phyloP scores from a whole-genome alignment of 1,140 invertebrate species.

The Drosophila athabasca region DNA sequence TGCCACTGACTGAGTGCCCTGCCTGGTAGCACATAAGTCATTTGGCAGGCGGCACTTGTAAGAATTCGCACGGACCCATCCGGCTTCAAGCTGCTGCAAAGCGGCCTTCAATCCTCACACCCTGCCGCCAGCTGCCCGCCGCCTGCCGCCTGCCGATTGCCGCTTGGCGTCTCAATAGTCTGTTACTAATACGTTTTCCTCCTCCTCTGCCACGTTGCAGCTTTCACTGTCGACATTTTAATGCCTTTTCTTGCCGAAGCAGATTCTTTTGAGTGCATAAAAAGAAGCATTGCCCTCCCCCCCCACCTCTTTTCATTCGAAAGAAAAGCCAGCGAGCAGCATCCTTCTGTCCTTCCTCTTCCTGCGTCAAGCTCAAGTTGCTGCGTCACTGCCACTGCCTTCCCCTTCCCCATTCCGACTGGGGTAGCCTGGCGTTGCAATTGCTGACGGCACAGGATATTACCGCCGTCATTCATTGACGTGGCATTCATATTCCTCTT shows the following conservation, averaged over 20 bases:
- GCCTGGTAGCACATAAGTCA: constrained; percentile 75
- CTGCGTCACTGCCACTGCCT: constrained; percentile 62
- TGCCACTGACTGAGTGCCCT: constrained; percentile 27
- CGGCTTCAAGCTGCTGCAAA: constrained; percentile 19
- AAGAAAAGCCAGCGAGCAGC: not conserved
- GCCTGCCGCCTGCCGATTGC: constrained; percentile 11
- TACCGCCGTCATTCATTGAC: constrained; percentile 77
- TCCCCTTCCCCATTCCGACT: constrained; percentile 8
- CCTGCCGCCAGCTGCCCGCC: not conserved
- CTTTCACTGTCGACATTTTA: constrained; percentile 73
- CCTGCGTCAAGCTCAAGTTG: constrained; percentile 16
- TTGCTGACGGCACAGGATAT: constrained; percentile 77
- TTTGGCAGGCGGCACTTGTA: constrained; percentile 69
- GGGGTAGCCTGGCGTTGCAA: constrained; percentile 27
- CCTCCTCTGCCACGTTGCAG: constrained; percentile 34
- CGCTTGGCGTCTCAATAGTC: constrained; percentile 78
- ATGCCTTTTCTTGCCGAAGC: constrained; percentile 72
- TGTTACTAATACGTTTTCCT: constrained; percentile 79
- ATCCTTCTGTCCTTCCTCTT: constrained; percentile 13
- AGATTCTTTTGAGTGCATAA: constrained; percentile 80
- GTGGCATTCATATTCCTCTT: constrained; percentile 58
- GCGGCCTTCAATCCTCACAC: constrained; percentile 38
- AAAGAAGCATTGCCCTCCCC: constrained; percentile 18
- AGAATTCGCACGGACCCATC: constrained; percentile 62
- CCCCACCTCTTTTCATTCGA: no score